Evolutionary conservation across 2,888 invertebrate genomes (phyloP), one percentile per base, ranked within the genome.

Genomic region (Acanthosepion pharaonis): DNA sequence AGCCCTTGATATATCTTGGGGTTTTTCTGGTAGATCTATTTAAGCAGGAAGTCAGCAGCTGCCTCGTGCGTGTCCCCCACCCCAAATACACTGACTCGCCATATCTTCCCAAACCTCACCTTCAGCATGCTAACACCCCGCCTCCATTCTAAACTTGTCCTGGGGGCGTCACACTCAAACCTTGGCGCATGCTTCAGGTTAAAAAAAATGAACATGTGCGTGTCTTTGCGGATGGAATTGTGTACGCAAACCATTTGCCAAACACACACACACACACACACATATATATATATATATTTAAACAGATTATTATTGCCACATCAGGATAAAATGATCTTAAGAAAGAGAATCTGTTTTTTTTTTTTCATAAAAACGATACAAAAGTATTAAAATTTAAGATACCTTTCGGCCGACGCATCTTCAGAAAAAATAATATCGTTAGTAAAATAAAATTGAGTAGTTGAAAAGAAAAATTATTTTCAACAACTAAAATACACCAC

Each of bases 31-130:
- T 78, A n/a, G 78, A 78, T 78, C 78, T 78, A 78, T 78, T 78
- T 78, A 78, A 78, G 78, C 78, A 78, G 78, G 78, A 78, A 78
- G 78, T 78, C 78, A 33, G 78, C n/a, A n/a, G 78, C 78, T 78
- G 78, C n/a, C 78, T 78, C 78, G 9, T n/a, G 28, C 78, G 78
- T 78, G 78, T 78, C 28, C 78, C 64, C 28, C 28, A 6, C 78
- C 78, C 78, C 0, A 11, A 28, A 25, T n/a, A 15, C n/a, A 78
- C n/a, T 78, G 78, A 33, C n/a, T n/a, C 3, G 2, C n/a, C n/a
- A 78, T 78, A 78, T 78, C 78, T 1, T 78, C 33, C n/a, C 15
- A 5, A n/a, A n/a, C n/a, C n/a, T 18, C 11, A n/a, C 18, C n/a
- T 33, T 8, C n/a, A 33, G 78, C 33, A 78, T 33, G 78, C 78